Conservation (phyloP, 2,888 invertebrate genomes). For the Ligdia adustata region DNA sequence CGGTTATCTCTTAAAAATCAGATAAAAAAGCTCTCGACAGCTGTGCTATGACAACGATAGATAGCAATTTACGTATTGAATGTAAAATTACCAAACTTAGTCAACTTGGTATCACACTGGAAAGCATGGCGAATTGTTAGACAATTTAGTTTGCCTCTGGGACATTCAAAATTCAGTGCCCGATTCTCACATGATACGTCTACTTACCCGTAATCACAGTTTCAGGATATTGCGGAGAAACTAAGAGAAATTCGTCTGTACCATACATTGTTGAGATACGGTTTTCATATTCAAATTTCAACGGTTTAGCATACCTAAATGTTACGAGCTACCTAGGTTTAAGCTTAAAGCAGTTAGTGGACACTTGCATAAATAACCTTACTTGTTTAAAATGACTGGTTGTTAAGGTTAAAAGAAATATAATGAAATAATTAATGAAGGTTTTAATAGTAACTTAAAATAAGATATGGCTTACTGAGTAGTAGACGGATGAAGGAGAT, state of each 20-base stretch:
- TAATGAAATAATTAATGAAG: too few species aligned
- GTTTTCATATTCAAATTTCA: conserved; percentile 11
- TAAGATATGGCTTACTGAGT: too few species aligned
- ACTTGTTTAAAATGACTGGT: too few species aligned
- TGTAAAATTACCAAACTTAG: conserved; percentile 17
- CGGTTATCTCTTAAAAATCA: too few species aligned
- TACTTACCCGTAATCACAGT: conserved; percentile 7
- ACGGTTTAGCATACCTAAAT: background rate
- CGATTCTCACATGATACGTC: conserved; percentile 15
- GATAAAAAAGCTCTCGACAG: too few species aligned
- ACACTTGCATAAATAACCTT: too few species aligned
- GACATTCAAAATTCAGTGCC: conserved; percentile 22
- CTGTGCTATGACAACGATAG: too few species aligned
- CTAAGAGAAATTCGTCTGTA: conserved; percentile 6
- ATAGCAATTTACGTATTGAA: conserved; percentile 14
- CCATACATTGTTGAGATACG: conserved; percentile 6
- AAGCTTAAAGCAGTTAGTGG: background rate
- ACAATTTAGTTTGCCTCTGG: conserved; percentile 17
- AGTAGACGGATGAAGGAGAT: too few species aligned
- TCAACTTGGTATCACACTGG: conserved; percentile 13
- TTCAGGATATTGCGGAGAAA: conserved; percentile 5
- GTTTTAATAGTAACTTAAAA: too few species aligned
- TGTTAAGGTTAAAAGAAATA: too few species aligned
- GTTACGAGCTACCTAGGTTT: background rate
- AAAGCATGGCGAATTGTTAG: conserved; percentile 9